A percentile compares a stretch with the other conserved stretches of the same genome.
Conservation (phyloP, 2,888 invertebrate species). For the Brenthis ino region DNA sequence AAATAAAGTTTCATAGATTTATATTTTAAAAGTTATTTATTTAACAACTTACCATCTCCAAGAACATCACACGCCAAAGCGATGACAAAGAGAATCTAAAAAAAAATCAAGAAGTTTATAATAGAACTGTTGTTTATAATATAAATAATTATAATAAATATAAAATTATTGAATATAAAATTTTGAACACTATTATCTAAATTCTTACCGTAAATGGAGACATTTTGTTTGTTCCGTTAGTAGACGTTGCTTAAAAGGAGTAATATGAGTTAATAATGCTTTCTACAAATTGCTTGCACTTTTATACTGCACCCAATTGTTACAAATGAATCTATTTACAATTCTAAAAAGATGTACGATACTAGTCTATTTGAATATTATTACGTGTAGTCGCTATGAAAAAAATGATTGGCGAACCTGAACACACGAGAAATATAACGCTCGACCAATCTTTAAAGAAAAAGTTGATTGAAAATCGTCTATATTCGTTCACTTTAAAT, state of each 20-base stretch:
- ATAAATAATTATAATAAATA: no score
- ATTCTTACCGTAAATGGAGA: conserved; percentile 71
- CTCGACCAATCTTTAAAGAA: conserved; percentile 27
- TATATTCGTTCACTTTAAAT: conserved; percentile 18
- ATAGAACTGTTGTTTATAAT: background rate
- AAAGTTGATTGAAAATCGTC: conserved; percentile 24
- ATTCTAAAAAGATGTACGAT: conserved; percentile 37
- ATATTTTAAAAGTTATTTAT: conserved; percentile 25
- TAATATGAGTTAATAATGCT: conserved; percentile 58
- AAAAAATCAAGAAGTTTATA: conserved; percentile 3
- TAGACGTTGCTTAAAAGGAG: conserved; percentile 52
- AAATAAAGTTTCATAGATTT: background rate
- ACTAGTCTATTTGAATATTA: conserved; percentile 40
- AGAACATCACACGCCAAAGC: conserved; percentile 68
- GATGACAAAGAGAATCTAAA: conserved; percentile 73
- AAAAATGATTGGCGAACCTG: conserved; percentile 24
- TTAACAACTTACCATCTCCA: conserved; percentile 60
- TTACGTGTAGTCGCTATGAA: conserved; percentile 34
- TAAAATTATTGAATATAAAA: background rate
- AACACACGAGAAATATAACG: conserved; percentile 34
- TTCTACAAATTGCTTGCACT: conserved; percentile 61
- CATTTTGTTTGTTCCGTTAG: conserved; percentile 52
- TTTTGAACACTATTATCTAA: conserved; percentile 3
- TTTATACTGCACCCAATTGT: conserved; percentile 74
- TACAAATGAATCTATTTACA: conserved; percentile 40